Evolutionary conservation across 2,888 invertebrate genomes (phyloP).

Genomic region (Drosophila pegasa): DNA sequence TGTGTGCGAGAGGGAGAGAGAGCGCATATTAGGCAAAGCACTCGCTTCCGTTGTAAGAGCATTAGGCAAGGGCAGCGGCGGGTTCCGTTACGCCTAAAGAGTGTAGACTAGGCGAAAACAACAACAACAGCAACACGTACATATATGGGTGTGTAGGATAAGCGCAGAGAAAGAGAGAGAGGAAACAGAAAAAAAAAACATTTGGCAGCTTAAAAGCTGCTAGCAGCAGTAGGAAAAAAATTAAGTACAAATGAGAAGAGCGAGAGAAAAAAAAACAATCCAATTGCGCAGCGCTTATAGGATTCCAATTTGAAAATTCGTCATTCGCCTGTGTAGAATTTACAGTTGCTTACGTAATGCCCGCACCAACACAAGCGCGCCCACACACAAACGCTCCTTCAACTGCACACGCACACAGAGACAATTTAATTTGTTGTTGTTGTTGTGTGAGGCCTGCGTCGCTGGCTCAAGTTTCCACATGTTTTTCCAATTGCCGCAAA

Average conservation of each 20-base stretch:
- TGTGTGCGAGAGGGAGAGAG: constrained; percentile 44
- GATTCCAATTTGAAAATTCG: constrained; percentile 67
- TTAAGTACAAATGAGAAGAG: neutral
- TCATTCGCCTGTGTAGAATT: constrained; percentile 70
- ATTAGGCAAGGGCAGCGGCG: constrained; percentile 41
- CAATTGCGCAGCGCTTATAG: constrained; percentile 61
- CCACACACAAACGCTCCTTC: constrained; percentile 64
- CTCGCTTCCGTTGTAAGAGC: constrained; percentile 71
- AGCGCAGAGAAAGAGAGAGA: constrained; percentile 14
- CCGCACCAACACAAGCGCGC: constrained; percentile 50
- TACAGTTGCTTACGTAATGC: constrained; percentile 77
- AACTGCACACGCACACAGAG: constrained; percentile 34
- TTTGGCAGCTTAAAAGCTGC: constrained; percentile 34
- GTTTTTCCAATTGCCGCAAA: constrained; percentile 68
- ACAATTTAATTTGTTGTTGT: constrained; percentile 42
- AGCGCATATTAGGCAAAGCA: constrained; percentile 71
- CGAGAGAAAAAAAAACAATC: constrained; percentile 9
- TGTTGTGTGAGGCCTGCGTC: constrained; percentile 64
- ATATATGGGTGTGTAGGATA: constrained; percentile 56
- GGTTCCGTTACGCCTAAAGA: constrained; percentile 51
- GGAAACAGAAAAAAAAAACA: constrained; percentile 3
- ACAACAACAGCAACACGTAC: constrained; percentile 21
- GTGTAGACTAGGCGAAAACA: constrained; percentile 59
- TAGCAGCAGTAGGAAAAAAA: neutral
- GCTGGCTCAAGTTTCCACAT: constrained; percentile 77